These are phyloP conservation scores for Druceiella hillmani DNA, from an alignment of 2,888 invertebrate species.

Conservation along the genomic window DNA sequence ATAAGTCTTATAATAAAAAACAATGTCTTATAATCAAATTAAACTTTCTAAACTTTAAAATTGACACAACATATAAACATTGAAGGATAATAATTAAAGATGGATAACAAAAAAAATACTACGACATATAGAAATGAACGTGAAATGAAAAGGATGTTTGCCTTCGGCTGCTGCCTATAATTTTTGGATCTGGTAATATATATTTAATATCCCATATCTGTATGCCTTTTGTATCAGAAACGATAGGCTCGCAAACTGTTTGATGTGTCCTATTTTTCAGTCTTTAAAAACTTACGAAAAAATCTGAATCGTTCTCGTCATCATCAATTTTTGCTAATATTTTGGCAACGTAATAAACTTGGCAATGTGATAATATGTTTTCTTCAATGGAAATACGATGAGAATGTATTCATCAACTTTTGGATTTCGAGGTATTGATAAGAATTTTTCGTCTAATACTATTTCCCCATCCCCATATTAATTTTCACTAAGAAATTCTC, in stretches of 20 bases:
- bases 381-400: no score
- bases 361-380: no score
- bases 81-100: no score
- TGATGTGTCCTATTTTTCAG: background rate
- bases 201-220: background rate
- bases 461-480: background rate
- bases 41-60: no score
- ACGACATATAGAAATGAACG: no score
- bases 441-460: background rate
- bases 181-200: background rate
- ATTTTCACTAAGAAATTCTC: background rate
- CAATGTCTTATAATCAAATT: no score
- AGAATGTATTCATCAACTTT: no score
- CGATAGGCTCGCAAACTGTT: no score
- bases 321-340: background rate
- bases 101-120: no score
- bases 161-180: background rate
- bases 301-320: background rate
- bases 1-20: no score
- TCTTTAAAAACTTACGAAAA: background rate
- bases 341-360: constrained; percentile 5
- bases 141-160: background rate
- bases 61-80: no score
- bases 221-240: no score
- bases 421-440: background rate